These are phyloP conservation scores for Enteromius argenteus DNA, from an alignment of 2,797 vertebrate genomes.

Conservation along the genomic window DNA sequence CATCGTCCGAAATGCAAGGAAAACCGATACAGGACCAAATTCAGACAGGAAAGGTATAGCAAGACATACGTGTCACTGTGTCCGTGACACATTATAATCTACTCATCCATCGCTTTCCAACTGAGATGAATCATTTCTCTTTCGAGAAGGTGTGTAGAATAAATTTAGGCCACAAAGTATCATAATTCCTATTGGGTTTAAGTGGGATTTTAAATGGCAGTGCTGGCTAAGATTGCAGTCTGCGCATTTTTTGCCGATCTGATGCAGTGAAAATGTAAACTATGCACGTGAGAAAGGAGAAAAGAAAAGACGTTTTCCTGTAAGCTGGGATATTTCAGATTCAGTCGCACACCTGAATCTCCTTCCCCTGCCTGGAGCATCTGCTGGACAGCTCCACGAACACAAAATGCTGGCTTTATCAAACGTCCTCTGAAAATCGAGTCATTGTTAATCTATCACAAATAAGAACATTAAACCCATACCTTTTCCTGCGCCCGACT, in stretches of 20 bases:
- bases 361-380: slow-evolving; percentile 47
- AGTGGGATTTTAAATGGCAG: slow-evolving; percentile 48
- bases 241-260: background rate
- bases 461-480: slow-evolving; percentile 38
- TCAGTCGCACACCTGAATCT: slow-evolving; percentile 53
- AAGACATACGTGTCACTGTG: background rate
- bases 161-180: background rate
- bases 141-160: background rate
- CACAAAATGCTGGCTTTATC: background rate
- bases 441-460: background rate
- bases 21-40: background rate
- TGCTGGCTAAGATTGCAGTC: slow-evolving; percentile 42
- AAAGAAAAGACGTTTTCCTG: background rate
- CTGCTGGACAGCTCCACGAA: slow-evolving; percentile 39
- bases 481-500: slow-evolving; percentile 97
- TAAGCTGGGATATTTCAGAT: background rate
- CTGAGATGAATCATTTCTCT: slow-evolving; percentile 19
- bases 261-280: background rate
- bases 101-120: background rate
- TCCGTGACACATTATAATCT: slow-evolving; percentile 10
- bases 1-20: background rate
- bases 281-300: background rate
- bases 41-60: background rate
- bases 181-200: slow-evolving; percentile 19
- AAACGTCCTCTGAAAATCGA: background rate